These are phyloP conservation scores for Chironomus striatipennis DNA, from an alignment of 1,140 invertebrate species.

Conservation along the genomic window DNA sequence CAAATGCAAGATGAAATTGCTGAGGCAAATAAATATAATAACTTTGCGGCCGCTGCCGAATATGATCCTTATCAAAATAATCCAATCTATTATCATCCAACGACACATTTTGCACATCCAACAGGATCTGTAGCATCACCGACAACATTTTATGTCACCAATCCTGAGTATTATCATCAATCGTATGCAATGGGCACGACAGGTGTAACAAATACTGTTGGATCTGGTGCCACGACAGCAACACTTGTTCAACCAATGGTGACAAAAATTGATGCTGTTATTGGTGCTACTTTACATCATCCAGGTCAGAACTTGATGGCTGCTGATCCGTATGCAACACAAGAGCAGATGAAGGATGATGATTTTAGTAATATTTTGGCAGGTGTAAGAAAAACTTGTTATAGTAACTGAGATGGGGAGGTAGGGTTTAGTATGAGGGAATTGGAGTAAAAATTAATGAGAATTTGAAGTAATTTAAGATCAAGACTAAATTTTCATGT, in stretches of 20 bases:
- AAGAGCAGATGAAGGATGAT: conserved; percentile 58
- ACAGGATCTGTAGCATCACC: background rate
- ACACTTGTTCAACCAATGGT: conserved; percentile 38
- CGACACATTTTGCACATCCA: conserved; percentile 30
- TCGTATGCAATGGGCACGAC: background rate
- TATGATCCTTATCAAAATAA: conserved; percentile 50
- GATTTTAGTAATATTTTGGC: conserved; percentile 79
- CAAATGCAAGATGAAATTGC: conserved; percentile 15
- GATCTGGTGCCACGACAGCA: conserved; percentile 28
- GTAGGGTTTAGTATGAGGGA: too few relatives aligned
- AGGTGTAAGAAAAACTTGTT: conserved; percentile 75
- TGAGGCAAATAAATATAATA: conserved; percentile 36
- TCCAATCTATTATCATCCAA: conserved; percentile 33
- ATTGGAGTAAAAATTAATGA: too few relatives aligned
- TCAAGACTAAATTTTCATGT: too few relatives aligned
- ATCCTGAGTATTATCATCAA: conserved; percentile 22
- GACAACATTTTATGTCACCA: background rate
- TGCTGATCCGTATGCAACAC: conserved; percentile 35
- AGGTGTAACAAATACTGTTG: background rate
- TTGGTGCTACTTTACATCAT: conserved; percentile 25
- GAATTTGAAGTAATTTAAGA: too few relatives aligned
- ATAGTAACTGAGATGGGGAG: conserved; percentile 56
- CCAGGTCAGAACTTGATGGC: conserved; percentile 26
- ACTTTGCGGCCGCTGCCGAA: conserved; percentile 37
- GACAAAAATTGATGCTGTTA: conserved; percentile 27